phyloP scores from a whole-genome alignment of 2,888 invertebrate genomes.

The Eurois occulta region DNA sequence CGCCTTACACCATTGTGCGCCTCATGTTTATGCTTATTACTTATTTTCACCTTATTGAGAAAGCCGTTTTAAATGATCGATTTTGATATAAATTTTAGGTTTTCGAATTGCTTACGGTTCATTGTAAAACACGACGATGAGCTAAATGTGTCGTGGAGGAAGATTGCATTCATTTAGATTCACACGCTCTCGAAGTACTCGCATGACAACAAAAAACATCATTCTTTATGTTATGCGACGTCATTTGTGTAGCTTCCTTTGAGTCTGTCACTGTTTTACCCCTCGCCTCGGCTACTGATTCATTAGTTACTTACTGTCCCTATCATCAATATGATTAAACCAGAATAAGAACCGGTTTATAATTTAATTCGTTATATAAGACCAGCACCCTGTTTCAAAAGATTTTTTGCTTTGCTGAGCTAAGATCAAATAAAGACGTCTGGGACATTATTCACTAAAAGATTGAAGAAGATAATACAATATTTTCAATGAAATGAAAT shows the following conservation, averaged over 20 bases:
- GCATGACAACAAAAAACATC: constrained; percentile 57
- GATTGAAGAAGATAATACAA: constrained; percentile 41
- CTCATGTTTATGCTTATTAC: constrained; percentile 89
- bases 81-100: constrained; percentile 77
- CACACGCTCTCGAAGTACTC: constrained; percentile 65
- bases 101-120: constrained; percentile 71
- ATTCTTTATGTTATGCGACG: constrained; percentile 54
- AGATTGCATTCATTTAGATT: constrained; percentile 65
- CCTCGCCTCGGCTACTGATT: constrained; percentile 73
- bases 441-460: constrained; percentile 52
- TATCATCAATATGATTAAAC: constrained; percentile 79
- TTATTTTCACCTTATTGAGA: constrained; percentile 87
- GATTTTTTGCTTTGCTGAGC: constrained; percentile 61
- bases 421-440: constrained; percentile 64
- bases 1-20: constrained; percentile 84
- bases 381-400: constrained; percentile 68
- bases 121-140: constrained; percentile 68
- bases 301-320: constrained; percentile 75
- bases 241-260: constrained; percentile 66
- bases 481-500: constrained; percentile 34
- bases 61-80: constrained; percentile 80
- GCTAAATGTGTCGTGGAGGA: constrained; percentile 50
- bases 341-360: constrained; percentile 79
- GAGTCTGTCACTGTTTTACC: constrained; percentile 69
- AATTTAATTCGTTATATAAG: constrained; percentile 74